A percentile compares a stretch with the other conserved stretches of the same genome.
Evolutionary conservation across 2,888 invertebrate genomes (phyloP).

Genomic region (Scaptomyza reducta): DNA sequence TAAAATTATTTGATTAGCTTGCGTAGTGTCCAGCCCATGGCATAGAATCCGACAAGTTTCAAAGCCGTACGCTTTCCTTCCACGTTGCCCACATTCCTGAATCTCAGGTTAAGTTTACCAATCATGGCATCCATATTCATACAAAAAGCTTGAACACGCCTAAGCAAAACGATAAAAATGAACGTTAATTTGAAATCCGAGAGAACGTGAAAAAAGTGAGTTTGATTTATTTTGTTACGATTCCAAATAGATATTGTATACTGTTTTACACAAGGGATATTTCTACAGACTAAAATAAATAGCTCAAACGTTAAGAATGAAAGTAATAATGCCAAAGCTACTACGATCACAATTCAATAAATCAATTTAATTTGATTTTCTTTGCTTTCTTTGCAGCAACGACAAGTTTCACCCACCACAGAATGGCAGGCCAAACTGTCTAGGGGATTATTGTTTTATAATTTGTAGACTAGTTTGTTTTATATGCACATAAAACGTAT

Average conservation of each 20-base stretch:
- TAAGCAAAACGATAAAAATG: neutral
- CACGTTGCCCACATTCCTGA: constrained; percentile 45
- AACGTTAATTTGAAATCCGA: neutral
- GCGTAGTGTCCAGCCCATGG: constrained; percentile 67
- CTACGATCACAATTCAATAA: constrained; percentile 1
- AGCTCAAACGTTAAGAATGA: neutral
- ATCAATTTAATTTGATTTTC: neutral
- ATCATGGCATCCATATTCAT: constrained; percentile 54
- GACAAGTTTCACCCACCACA: constrained; percentile 73
- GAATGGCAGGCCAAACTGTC: constrained; percentile 81
- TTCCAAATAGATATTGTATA: neutral
- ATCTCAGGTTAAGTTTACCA: constrained; percentile 44
- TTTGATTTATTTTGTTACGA: neutral
- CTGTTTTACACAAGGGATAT: neutral
- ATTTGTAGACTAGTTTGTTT: constrained; percentile 47
- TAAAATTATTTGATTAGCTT: constrained; percentile 55
- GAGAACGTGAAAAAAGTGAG: neutral
- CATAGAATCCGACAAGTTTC: constrained; percentile 68
- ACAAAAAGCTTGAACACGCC: neutral
- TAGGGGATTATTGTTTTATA: constrained; percentile 56
- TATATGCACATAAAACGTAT: constrained; percentile 44
- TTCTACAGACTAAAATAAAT: neutral
- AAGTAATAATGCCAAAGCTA: neutral
- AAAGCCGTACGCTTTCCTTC: constrained; percentile 64
- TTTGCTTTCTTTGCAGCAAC: constrained; percentile 49